A percentile compares a stretch with the other conserved stretches of the same genome.
Evolutionary conservation across 2,888 invertebrate genomes (phyloP).

Genomic region (Drosophila setosimentum): DNA sequence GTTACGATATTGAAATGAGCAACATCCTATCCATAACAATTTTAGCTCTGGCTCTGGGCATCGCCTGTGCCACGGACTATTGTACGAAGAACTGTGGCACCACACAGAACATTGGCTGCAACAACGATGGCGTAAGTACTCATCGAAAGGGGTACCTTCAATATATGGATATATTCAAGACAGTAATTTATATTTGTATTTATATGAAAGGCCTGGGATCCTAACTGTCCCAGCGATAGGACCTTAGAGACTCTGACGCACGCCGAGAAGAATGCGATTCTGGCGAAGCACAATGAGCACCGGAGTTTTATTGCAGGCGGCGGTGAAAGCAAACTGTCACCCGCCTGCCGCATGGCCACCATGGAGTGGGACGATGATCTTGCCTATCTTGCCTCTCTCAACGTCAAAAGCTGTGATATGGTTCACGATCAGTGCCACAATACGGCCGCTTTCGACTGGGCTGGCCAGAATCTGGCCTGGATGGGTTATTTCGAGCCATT

Average conservation of each 20-base stretch:
- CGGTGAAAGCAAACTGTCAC: slow-evolving; percentile 30
- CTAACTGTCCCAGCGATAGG: slow-evolving; percentile 50
- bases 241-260: slow-evolving; percentile 26
- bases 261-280: slow-evolving; percentile 38
- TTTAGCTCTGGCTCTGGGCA: slow-evolving; percentile 35
- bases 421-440: slow-evolving; percentile 74
- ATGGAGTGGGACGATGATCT: slow-evolving; percentile 74
- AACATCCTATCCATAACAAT: slow-evolving; percentile 28
- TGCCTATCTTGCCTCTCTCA: slow-evolving; percentile 69
- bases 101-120: slow-evolving; percentile 60
- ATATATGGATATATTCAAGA: not conserved
- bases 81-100: slow-evolving; percentile 51
- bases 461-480: slow-evolving; percentile 79
- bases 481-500: slow-evolving; percentile 44
- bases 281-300: slow-evolving; percentile 56
- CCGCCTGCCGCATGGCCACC: slow-evolving; percentile 77
- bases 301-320: slow-evolving; percentile 68
- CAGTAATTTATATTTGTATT: not conserved
- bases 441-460: slow-evolving; percentile 63
- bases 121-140: slow-evolving; percentile 61
- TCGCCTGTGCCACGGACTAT: slow-evolving; percentile 51
- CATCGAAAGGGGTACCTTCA: not conserved
- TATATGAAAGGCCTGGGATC: slow-evolving; percentile 47
- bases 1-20: slow-evolving; percentile 44
- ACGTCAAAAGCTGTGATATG: slow-evolving; percentile 71